phyloP scores from a whole-genome alignment of 2,113 vertebrate genomes.

The Oenanthe melanoleuca region DNA sequence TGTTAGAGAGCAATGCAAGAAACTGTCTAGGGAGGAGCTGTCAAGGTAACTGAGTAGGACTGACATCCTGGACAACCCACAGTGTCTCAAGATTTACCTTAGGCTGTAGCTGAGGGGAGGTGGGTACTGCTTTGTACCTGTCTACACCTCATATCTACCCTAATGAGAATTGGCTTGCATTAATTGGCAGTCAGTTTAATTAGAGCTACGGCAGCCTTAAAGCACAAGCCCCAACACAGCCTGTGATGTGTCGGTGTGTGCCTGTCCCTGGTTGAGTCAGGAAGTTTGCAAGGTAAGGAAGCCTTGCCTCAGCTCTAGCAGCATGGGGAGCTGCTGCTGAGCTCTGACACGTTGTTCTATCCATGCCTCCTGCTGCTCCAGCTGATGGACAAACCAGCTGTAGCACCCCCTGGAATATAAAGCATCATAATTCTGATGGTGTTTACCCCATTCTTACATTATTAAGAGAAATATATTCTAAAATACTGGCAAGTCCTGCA shows the following conservation, averaged over 20 bases:
- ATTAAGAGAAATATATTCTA: not conserved
- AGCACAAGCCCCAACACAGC: not conserved
- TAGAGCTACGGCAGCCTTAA: not conserved
- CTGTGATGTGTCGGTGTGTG: not conserved
- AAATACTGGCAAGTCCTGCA: not conserved
- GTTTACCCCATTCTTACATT: not conserved
- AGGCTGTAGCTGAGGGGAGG: not conserved
- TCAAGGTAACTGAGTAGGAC: not conserved
- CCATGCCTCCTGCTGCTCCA: not conserved
- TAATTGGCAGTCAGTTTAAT: not conserved
- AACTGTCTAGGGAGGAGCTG: not conserved
- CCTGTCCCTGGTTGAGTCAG: not conserved
- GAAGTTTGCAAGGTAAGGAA: not conserved
- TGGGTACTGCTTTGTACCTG: not conserved
- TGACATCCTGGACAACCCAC: not conserved
- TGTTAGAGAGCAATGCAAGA: not conserved
- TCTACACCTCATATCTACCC: not conserved
- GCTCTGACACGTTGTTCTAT: accelerated
- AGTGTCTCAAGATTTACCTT: not conserved
- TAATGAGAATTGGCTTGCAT: not conserved
- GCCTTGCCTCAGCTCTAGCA: not conserved
- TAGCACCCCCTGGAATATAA: not conserved
- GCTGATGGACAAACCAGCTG: not conserved
- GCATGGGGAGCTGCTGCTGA: accelerated
- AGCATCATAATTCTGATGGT: not conserved